phyloP scores from a whole-genome alignment of 2,113 vertebrate species.

The Grammomys dolichurus region DNA sequence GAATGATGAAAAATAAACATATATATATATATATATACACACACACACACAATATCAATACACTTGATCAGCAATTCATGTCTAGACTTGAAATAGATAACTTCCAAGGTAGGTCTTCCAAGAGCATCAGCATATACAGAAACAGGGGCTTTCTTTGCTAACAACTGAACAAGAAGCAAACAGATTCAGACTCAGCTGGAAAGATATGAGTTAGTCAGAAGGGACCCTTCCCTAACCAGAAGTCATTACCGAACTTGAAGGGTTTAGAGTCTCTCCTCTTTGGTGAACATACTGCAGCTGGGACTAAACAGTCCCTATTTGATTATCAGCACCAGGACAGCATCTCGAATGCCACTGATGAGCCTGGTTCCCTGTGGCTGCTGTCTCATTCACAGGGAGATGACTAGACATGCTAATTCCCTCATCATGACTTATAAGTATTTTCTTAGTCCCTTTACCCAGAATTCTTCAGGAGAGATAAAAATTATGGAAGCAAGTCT shows the following conservation, averaged over 20 bases:
- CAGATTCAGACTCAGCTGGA: slow-evolving; percentile 12
- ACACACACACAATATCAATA: not conserved
- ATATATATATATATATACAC: too few relatives aligned
- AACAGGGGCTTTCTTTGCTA: slow-evolving; percentile 7
- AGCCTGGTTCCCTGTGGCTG: not conserved
- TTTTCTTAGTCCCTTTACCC: not conserved
- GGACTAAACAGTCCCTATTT: not conserved
- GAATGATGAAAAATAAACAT: not conserved
- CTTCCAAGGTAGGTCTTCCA: not conserved
- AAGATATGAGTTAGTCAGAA: not conserved
- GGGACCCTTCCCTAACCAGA: not conserved
- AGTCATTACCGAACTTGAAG: not conserved
- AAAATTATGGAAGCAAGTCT: slow-evolving; percentile 1
- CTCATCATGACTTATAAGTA: not conserved
- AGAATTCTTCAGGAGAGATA: not conserved
- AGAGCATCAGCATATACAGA: not conserved
- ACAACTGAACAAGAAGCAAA: slow-evolving; percentile 12
- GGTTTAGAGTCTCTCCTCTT: not conserved
- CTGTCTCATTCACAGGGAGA: not conserved
- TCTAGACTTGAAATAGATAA: slow-evolving; percentile 9
- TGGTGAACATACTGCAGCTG: not conserved
- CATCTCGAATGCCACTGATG: not conserved
- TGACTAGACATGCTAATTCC: not conserved
- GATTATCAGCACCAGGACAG: not conserved
- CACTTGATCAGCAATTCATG: not conserved